These are phyloP conservation scores for Esox masquinongy DNA, from an alignment of 2,797 vertebrate species.

Conservation along the genomic window DNA sequence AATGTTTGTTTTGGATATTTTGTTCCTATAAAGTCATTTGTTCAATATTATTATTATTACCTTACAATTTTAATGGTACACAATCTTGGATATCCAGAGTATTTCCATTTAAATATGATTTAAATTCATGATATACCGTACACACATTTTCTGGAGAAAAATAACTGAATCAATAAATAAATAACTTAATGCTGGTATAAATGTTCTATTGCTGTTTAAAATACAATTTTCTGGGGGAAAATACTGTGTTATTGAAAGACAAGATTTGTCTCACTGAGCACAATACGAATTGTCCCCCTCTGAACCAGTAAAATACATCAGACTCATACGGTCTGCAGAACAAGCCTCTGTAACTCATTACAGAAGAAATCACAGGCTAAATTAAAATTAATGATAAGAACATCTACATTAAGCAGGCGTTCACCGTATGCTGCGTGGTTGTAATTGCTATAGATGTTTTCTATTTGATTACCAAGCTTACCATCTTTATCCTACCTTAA, in stretches of 20 bases:
- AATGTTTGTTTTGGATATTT: background rate
- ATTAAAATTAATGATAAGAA: conserved; percentile 52
- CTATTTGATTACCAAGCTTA: conserved; percentile 43
- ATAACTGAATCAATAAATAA: background rate
- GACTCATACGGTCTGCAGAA: conserved; percentile 3
- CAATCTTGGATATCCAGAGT: background rate
- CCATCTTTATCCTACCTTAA: conserved; percentile 51
- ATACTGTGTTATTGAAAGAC: background rate
- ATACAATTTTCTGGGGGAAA: background rate
- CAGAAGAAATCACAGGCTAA: conserved; percentile 3
- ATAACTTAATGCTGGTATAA: background rate
- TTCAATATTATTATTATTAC: background rate
- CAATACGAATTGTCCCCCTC: background rate
- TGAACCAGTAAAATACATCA: background rate
- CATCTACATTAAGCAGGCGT: conserved; percentile 54
- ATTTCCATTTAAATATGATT: background rate
- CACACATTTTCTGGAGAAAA: background rate
- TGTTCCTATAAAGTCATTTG: background rate
- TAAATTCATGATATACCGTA: background rate
- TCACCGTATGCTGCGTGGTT: conserved; percentile 39
- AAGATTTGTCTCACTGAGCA: background rate
- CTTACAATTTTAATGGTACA: background rate
- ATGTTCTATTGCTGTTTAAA: background rate
- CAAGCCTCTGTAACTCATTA: conserved; percentile 9
- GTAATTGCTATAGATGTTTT: conserved; percentile 64